Evolutionary conservation across 1,140 invertebrate genomes (phyloP).

Genomic region (Diabrotica virgifera): DNA sequence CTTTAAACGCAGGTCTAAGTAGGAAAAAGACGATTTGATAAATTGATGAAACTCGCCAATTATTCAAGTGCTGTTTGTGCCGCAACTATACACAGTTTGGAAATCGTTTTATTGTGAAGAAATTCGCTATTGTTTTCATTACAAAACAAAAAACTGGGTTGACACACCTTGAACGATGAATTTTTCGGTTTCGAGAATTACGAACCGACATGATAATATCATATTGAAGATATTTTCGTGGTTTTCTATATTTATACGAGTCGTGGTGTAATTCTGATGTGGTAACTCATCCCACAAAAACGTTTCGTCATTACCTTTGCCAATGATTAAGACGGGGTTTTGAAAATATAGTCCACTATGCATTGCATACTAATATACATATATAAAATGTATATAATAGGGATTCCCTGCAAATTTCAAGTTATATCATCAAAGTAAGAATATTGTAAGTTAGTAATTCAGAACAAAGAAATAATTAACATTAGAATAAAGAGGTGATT

Average conservation of each 20-base stretch:
- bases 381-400: too few species aligned
- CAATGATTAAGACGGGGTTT: not conserved
- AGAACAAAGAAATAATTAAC: too few species aligned
- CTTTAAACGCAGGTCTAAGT: too few species aligned
- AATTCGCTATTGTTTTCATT: not conserved
- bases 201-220: not conserved
- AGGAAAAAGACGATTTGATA: too few species aligned
- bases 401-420: too few species aligned
- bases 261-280: constrained; percentile 2
- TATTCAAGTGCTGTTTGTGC: too few species aligned
- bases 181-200: not conserved
- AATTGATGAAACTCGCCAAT: too few species aligned
- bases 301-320: not conserved
- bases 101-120: not conserved
- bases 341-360: too few species aligned
- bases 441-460: too few species aligned
- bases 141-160: not conserved
- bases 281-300: constrained; percentile 2
- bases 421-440: too few species aligned
- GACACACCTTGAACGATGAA: not conserved
- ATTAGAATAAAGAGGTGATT: too few species aligned
- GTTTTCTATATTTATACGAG: constrained; percentile 1
- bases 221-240: not conserved
- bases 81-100: not conserved
- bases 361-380: too few species aligned